Percentiles rank a stretch among this genome's conserved stretches.
These are phyloP conservation scores for Cheilosia soror DNA, from an alignment of 2,888 invertebrate genomes.

Conservation along the genomic window DNA sequence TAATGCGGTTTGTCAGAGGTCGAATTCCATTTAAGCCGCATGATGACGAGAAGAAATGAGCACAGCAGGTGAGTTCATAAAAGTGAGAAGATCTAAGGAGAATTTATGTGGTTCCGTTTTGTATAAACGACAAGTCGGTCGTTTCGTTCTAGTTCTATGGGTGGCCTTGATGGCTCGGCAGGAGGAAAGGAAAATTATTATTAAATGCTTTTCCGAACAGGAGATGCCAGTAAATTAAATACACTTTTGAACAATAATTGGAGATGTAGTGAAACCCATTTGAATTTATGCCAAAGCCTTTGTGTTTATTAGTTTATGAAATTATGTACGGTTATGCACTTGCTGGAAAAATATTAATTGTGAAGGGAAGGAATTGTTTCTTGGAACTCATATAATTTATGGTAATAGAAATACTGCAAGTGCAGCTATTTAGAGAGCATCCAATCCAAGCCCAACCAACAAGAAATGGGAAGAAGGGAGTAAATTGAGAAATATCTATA, in stretches of 20 bases:
- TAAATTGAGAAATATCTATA: too few relatives aligned
- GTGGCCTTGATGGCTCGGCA: background rate
- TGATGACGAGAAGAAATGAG: background rate
- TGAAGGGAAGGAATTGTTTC: background rate
- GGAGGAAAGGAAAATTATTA: background rate
- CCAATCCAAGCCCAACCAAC: too few relatives aligned
- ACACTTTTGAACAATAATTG: background rate
- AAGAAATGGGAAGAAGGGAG: too few relatives aligned
- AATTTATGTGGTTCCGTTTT: conserved; percentile 22
- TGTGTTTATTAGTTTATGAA: background rate
- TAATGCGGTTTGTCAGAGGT: conserved; percentile 31
- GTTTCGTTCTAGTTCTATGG: background rate
- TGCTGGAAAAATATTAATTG: background rate
- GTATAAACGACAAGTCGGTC: background rate
- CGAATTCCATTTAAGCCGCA: conserved; percentile 12
- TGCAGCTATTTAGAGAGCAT: too few relatives aligned
- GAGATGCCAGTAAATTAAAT: background rate
- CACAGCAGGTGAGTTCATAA: conserved; percentile 19
- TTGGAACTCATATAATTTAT: background rate
- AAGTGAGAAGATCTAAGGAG: conserved; percentile 12
- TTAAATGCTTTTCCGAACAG: background rate
- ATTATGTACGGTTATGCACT: background rate
- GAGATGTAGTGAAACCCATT: background rate
- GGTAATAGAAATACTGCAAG: too few relatives aligned
- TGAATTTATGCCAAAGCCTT: background rate